Conservation (phyloP, 37 sponge, comb jelly and placozoan genomes). For the Ephydatia muelleri region DNA sequence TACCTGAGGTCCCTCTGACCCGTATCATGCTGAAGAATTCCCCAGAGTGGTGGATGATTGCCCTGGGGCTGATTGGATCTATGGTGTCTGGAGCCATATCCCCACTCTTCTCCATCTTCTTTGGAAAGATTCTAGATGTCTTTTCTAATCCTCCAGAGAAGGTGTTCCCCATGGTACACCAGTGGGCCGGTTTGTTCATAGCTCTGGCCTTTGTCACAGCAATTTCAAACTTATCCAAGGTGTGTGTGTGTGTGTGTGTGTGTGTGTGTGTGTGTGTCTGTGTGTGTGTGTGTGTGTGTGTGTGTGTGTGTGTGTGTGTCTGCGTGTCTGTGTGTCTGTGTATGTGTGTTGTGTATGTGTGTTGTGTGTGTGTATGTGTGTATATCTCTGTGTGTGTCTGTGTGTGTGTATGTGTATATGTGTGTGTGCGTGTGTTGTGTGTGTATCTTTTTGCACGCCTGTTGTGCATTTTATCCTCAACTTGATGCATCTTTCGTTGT, state of each 20-base stretch:
- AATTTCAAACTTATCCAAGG: conserved; percentile 57
- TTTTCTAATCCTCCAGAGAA: conserved; percentile 30
- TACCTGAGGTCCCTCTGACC: conserved; percentile 39
- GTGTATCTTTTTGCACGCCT: too few species aligned
- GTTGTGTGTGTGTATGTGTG: too few species aligned
- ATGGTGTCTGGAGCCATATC: conserved; percentile 45
- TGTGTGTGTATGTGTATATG: too few species aligned
- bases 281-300: too few species aligned
- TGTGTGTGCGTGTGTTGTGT: too few species aligned
- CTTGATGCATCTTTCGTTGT: too few species aligned
- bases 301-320: too few species aligned
- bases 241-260: neutral
- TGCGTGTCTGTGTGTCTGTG: too few species aligned
- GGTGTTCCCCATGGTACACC: conserved; percentile 10
- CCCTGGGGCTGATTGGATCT: conserved; percentile 66
- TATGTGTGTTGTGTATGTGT: too few species aligned
- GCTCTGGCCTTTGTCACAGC: conserved; percentile 58
- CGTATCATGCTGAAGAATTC: conserved; percentile 60
- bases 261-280: neutral
- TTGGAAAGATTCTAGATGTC: conserved; percentile 63
- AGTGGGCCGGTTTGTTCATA: conserved; percentile 63
- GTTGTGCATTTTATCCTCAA: too few species aligned
- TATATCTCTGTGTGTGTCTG: too few species aligned
- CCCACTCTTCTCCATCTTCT: conserved; percentile 74
- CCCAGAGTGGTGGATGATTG: conserved; percentile 77